These are phyloP conservation scores for Chamaea fasciata DNA, from an alignment of 2,113 vertebrate species.

Conservation along the genomic window DNA sequence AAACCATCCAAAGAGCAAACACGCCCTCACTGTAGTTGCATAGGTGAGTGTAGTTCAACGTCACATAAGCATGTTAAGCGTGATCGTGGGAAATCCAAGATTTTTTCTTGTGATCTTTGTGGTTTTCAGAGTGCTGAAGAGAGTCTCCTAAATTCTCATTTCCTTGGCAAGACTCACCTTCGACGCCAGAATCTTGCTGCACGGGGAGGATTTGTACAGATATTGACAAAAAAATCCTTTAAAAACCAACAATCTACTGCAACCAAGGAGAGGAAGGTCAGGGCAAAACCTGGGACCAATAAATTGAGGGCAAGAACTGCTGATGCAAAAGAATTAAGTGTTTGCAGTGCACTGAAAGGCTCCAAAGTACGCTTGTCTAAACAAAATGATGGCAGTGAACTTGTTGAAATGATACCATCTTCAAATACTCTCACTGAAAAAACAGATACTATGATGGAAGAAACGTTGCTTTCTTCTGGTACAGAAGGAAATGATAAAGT, in stretches of 20 bases:
- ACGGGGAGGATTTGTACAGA: conserved; percentile 71
- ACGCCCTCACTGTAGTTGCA: neutral
- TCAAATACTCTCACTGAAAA: neutral
- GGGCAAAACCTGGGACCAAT: conserved; percentile 14
- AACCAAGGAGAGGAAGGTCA: conserved; percentile 31
- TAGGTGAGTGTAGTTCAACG: neutral
- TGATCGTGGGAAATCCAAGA: neutral
- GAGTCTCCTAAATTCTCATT: conserved; percentile 65
- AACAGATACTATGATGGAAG: neutral
- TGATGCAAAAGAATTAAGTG: conserved; percentile 16
- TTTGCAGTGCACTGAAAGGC: neutral
- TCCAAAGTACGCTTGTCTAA: conserved; percentile 8
- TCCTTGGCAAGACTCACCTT: conserved; percentile 71
- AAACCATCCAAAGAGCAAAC: neutral
- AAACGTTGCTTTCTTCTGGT: neutral
- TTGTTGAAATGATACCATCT: conserved; percentile 36
- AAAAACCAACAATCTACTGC: conserved; percentile 15
- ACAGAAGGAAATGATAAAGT: neutral
- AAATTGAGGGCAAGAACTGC: conserved; percentile 24
- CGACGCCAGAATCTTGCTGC: conserved; percentile 73
- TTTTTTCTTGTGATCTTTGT: conserved; percentile 73
- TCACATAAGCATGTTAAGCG: neutral
- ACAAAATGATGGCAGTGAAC: neutral
- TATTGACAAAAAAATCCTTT: conserved; percentile 67
- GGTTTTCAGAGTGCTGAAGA: conserved; percentile 72